Base-by-base conservation (phyloP, 2,888 invertebrate species). In the Parthenolecanium corni region DNA sequence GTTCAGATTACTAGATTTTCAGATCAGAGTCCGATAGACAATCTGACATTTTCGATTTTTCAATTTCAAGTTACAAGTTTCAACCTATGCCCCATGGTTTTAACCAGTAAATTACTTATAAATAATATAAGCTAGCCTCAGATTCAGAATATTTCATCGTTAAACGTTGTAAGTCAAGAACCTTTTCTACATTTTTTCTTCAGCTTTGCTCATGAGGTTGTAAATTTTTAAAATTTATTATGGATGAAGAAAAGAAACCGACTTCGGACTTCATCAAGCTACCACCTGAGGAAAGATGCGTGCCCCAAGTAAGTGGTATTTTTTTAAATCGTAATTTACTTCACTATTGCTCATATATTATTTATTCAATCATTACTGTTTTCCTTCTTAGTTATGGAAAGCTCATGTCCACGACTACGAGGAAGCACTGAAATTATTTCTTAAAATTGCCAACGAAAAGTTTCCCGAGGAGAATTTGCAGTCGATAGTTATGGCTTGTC, bases 391-490 rank as follows among this genome's bases (percentile, higher is more conserved):
- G 83, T 76, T 87, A 63, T 97, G 96, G 96, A 95, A 95, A 75
- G 96, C 95, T 3, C 81, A 96, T 67, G 80, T 94, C 1, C 85
- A 86, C 68, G 97, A 95, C 0, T 97, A 95, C 70, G 94, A 95
- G 74, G 94, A 94, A 73, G 88, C 91, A 0, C 82, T 85, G 5
- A 94, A 91, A 73, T 77, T 89, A 16, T 95, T 96, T 74, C 82
- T 84, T 67, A 84, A 85, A 71, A 84, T 90, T 68, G 87, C 86
- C 71, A 92, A 93, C 76, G 94, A 94, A 72, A 95, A 95, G 73
- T 89, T 91, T 42, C 84, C 89, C 0, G 95, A 95, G 73, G 94
- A 73, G 95, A 95, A 75, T 93, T 96, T 80, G 93, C 94, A 0
- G 77, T 82, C 0, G 96, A 97, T 73, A 89, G 86, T 70, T 95